Conservation (phyloP, 2,888 invertebrate species). For the Noctua janthe region DNA sequence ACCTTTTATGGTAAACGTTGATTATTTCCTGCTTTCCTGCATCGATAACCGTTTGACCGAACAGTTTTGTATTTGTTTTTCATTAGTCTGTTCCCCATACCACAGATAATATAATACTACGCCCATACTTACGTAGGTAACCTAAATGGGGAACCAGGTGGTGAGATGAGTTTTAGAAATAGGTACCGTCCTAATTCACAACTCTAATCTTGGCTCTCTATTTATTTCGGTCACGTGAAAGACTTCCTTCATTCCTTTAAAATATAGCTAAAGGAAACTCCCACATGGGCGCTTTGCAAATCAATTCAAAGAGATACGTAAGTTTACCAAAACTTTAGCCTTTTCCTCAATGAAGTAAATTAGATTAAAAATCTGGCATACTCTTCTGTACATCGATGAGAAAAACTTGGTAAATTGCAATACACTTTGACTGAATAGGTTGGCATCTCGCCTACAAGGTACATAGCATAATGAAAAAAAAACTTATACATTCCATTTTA, state of each 20-base stretch:
- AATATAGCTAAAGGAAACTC: background rate
- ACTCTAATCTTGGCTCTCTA: background rate
- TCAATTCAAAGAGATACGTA: constrained; percentile 9
- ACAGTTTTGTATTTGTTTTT: constrained; percentile 3
- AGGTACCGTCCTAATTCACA: background rate
- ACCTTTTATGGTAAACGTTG: constrained; percentile 17
- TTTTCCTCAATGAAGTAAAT: constrained; percentile 8
- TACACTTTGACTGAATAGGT: background rate
- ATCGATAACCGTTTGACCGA: background rate
- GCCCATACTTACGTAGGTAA: no score
- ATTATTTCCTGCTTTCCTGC: constrained; percentile 6
- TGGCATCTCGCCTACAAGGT: background rate
- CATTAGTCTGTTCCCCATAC: no score
- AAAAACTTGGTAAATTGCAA: constrained; percentile 2
- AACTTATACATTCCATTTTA: background rate
- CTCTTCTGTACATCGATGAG: background rate
- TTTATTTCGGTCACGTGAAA: background rate
- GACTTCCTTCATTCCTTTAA: background rate
- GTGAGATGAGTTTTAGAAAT: background rate
- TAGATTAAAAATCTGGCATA: constrained; percentile 45
- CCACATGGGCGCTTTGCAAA: background rate
- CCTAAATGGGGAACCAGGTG: background rate
- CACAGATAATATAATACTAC: no score
- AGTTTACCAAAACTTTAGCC: constrained; percentile 30
- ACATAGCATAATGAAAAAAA: background rate